phyloP scores from a whole-genome alignment of 2,888 invertebrate species.

The Brachynemurus nebulosus region DNA sequence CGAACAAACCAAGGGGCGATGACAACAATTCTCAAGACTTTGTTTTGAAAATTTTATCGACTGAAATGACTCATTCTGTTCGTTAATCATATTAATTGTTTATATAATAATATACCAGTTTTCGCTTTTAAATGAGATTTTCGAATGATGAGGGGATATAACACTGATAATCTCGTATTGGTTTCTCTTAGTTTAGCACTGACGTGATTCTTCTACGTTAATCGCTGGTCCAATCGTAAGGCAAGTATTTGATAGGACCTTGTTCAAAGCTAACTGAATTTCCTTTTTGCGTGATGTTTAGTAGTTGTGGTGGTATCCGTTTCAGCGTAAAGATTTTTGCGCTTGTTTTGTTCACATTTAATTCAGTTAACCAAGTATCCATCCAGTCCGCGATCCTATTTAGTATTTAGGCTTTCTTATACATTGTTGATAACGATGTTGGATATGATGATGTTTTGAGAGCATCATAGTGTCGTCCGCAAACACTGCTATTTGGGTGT shows the following conservation, averaged over 20 bases:
- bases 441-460: neutral
- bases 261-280: neutral
- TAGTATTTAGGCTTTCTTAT: no score
- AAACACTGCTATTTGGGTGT: constrained; percentile 9
- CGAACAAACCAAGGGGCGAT: neutral
- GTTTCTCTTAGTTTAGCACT: no score
- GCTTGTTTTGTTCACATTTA: constrained; percentile 11
- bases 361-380: no score
- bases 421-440: no score
- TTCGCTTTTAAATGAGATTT: no score
- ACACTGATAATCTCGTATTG: no score
- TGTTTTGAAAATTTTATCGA: no score
- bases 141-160: neutral
- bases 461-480: constrained; percentile 13
- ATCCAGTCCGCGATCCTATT: constrained; percentile 11
- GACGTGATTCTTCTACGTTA: neutral
- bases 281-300: neutral
- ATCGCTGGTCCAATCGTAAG: neutral
- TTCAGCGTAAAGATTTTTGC: constrained; percentile 10
- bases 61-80: neutral
- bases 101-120: constrained; percentile 1
- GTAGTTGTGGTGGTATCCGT: neutral
- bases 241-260: neutral
- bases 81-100: neutral
- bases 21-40: no score